phyloP scores from a whole-genome alignment of 1,140 invertebrate genomes.

The Sycophila sp. region DNA sequence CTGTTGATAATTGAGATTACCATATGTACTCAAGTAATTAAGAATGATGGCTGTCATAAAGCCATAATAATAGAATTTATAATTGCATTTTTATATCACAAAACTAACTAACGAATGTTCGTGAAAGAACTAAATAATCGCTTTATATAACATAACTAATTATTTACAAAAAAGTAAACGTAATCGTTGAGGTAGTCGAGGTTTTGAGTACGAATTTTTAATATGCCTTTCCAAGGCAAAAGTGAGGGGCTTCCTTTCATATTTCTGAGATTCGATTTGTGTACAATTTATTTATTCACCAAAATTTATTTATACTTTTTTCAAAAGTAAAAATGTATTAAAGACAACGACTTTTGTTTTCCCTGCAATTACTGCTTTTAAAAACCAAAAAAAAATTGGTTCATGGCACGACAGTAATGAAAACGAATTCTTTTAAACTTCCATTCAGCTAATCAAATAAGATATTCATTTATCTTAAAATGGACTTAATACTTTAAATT shows the following conservation, averaged over 20 bases:
- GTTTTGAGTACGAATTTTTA: background rate
- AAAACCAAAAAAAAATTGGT: no score
- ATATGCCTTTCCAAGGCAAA: background rate
- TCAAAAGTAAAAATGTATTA: no score
- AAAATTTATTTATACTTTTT: background rate
- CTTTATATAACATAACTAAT: slow-evolving; percentile 39
- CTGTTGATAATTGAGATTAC: slow-evolving; percentile 20
- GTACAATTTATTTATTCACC: background rate
- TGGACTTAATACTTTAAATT: no score
- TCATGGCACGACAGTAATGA: no score
- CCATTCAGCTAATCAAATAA: no score
- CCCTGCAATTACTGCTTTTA: no score
- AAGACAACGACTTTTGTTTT: no score
- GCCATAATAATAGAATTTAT: slow-evolving; percentile 33
- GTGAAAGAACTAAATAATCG: slow-evolving; percentile 29
- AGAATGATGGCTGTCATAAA: slow-evolving; percentile 11
- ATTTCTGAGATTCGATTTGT: background rate
- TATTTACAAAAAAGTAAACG: slow-evolving; percentile 39
- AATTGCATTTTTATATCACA: slow-evolving; percentile 39
- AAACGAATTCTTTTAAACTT: no score
- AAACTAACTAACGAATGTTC: slow-evolving; percentile 39
- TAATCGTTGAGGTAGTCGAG: slow-evolving; percentile 37
- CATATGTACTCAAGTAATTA: slow-evolving; percentile 27
- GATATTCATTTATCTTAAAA: no score
- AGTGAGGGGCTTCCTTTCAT: background rate